phyloP scores from a whole-genome alignment of 1,140 invertebrate species.

The Sycophaga agraensis region DNA sequence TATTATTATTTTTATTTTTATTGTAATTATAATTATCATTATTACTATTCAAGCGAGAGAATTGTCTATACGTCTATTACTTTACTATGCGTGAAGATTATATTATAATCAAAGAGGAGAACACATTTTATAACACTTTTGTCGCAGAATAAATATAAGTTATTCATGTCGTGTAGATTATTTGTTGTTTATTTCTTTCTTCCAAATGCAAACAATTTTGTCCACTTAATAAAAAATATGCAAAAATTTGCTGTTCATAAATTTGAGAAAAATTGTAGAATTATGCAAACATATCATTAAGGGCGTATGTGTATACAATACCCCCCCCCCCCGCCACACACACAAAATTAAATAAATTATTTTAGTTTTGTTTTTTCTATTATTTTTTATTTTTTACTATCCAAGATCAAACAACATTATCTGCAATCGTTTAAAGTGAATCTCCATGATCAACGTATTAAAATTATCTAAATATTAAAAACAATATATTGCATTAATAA shows the following conservation, averaged over 20 bases:
- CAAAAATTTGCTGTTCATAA: too few species aligned
- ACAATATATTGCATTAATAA: too few species aligned
- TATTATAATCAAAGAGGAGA: constrained; percentile 23
- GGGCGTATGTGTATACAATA: too few species aligned
- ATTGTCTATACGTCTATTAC: constrained; percentile 24
- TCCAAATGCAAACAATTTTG: background rate
- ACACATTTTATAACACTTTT: constrained; percentile 28
- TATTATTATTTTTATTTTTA: constrained; percentile 28
- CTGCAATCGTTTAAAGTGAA: too few species aligned
- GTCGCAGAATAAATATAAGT: constrained; percentile 28
- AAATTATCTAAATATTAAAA: too few species aligned
- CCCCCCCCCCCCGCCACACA: too few species aligned
- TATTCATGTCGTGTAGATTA: constrained; percentile 24
- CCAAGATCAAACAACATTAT: too few species aligned
- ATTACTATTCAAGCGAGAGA: constrained; percentile 20
- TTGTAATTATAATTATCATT: constrained; percentile 8
- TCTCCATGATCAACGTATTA: too few species aligned
- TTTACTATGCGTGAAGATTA: constrained; percentile 24
- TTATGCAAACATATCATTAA: background rate
- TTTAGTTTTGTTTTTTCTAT: too few species aligned
- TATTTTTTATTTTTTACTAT: too few species aligned
- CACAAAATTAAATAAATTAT: too few species aligned
- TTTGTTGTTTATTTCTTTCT: constrained; percentile 11
- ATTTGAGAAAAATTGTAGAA: background rate
- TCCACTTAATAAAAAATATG: background rate